A percentile compares a stretch with the other conserved stretches of the same genome.
Evolutionary conservation across 1,140 invertebrate genomes (phyloP).

Genomic region (Aphelinus certus): DNA sequence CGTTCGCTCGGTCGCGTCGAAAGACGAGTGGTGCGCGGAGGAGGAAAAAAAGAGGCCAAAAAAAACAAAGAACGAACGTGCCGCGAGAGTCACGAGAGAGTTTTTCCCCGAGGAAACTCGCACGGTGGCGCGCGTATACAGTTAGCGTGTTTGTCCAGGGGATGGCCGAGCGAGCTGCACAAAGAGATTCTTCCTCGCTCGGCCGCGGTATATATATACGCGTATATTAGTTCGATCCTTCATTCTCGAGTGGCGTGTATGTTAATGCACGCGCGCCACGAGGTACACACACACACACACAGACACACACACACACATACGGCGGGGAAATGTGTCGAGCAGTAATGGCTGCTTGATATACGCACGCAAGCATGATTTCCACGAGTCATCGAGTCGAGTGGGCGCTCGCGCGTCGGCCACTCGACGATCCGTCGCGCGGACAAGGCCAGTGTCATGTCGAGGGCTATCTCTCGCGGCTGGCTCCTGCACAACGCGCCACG

Average conservation of each 20-base stretch:
- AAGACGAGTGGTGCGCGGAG: no score
- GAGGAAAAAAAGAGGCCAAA: no score
- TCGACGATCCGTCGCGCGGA: no score
- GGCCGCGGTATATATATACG: neutral
- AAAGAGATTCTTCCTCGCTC: constrained; percentile 9
- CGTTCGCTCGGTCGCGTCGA: no score
- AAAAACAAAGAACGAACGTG: no score
- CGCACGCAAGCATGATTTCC: neutral
- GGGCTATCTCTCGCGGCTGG: neutral
- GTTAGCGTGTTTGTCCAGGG: neutral
- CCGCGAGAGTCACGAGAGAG: no score
- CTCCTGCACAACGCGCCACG: constrained; percentile 6
- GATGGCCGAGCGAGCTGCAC: neutral
- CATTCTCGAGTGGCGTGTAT: constrained; percentile 1
- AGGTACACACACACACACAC: no score
- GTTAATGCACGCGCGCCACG: neutral
- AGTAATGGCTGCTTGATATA: no score
- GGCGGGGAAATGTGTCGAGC: no score
- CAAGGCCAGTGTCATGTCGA: no score
- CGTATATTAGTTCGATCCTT: constrained; percentile 2
- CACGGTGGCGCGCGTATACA: neutral
- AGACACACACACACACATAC: no score
- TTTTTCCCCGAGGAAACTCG: neutral
- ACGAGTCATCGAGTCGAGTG: constrained; percentile 31
- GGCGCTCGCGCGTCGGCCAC: no score